Evolutionary conservation across 1,140 invertebrate genomes (phyloP).

Genomic region (Trichonephila clavata): DNA sequence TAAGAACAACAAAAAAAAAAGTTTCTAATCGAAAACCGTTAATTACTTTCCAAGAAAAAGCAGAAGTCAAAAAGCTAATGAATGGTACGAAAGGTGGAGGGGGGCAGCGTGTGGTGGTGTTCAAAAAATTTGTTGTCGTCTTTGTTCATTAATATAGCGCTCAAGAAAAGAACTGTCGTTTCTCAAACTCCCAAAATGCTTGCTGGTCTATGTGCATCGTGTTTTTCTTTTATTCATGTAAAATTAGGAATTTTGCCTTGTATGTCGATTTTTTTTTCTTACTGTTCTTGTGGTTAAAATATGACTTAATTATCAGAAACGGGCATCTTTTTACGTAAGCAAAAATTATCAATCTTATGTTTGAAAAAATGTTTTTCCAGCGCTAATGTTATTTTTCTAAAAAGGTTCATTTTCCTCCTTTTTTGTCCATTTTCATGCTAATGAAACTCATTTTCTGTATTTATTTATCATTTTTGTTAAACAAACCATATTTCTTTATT

Average conservation of each 20-base stretch:
- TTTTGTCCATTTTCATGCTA: too few species aligned
- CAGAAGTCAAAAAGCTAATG: slow-evolving; percentile 28
- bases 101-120: background rate
- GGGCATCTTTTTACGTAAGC: background rate
- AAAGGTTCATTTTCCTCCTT: too few species aligned
- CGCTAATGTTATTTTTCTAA: too few species aligned
- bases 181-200: background rate
- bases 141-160: slow-evolving; percentile 5
- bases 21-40: slow-evolving; percentile 37
- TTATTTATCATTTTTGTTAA: too few species aligned
- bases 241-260: background rate
- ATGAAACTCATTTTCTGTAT: too few species aligned
- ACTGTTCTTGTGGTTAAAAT: background rate
- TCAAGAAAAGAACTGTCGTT: slow-evolving; percentile 2
- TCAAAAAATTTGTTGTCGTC: background rate
- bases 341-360: background rate
- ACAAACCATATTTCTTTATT: too few species aligned
- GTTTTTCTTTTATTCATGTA: background rate
- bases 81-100: background rate
- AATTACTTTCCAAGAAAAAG: slow-evolving; percentile 44
- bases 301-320: background rate
- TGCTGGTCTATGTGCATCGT: background rate
- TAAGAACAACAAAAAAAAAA: background rate
- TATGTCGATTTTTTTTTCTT: background rate
- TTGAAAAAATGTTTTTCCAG: too few species aligned